phyloP scores from a whole-genome alignment of 30 jellyfish, hydroid and myxozoan genomes.

The Aurelia sp. region DNA sequence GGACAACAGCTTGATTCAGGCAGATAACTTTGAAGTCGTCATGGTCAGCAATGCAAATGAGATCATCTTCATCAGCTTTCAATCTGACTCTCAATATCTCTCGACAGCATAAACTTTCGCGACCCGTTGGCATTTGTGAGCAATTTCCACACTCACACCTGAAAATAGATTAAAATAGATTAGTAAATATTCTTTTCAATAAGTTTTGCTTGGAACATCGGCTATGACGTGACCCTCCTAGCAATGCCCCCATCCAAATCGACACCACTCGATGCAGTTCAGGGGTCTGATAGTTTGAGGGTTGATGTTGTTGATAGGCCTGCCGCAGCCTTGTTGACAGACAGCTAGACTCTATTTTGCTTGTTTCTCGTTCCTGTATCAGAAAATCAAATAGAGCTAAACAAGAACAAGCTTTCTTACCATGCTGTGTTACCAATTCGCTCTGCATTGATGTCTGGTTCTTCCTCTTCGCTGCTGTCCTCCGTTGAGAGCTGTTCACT shows the following conservation, averaged over 20 bases:
- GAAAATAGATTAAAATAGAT: neutral
- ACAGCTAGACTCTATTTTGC: no score
- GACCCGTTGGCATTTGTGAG: slow-evolving; percentile 8
- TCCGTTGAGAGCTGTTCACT: neutral
- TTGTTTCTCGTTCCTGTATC: no score
- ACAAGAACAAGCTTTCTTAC: slow-evolving; percentile 1
- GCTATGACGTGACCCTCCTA: neutral
- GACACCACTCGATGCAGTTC: no score
- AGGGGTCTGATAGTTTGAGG: no score
- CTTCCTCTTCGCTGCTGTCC: slow-evolving; percentile 23
- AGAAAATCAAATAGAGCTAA: neutral
- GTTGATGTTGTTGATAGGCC: neutral
- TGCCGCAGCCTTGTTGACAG: no score
- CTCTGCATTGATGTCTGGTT: slow-evolving; percentile 4
- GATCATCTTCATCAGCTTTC: neutral
- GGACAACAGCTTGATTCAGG: neutral
- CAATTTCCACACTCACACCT: slow-evolving; percentile 17
- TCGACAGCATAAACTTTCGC: slow-evolving; percentile 7
- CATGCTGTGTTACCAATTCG: slow-evolving; percentile 20
- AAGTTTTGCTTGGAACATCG: neutral
- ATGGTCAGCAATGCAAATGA: neutral
- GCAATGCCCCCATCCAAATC: neutral
- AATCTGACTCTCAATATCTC: neutral
- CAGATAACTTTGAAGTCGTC: neutral
- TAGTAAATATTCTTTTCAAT: neutral